Base-by-base conservation (phyloP, 2,113 vertebrate species). In the Pygoscelis antarcticus region DNA sequence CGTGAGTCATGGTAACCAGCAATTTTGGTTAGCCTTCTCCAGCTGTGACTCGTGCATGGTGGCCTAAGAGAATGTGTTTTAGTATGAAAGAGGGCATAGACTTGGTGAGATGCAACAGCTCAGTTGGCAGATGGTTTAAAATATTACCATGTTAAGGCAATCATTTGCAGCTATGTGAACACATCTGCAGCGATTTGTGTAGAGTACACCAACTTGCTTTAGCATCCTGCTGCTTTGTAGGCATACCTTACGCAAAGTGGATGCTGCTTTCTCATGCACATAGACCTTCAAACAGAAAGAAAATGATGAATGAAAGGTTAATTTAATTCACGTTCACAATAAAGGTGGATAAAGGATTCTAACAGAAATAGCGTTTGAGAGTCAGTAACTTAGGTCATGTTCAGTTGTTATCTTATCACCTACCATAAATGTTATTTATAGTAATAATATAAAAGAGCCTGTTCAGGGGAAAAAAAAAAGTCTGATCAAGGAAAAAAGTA, bases 301-400 rank as follows among this genome's bases (percentile, higher is more conserved):
- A 89, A 82, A 40, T 7, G 36, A 32, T 21, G 16, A 82, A 4
- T n/a, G 61, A 54, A 40, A 65, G 21, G 13, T 64, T 23, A 65
- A 8, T 40, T 83, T 46, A 54, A 47, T 80, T 91, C 5, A 5
- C 0, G 0, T 32, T 79, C n/a, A 25, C 17, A 22, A 0, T 26
- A 23, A n/a, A 57, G 64, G 32, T 40, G 10, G 46, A 36, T 76
- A 9, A 74, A 66, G 60, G 54, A 27, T 87, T 74, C 44, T 57
- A 18, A 42, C 16, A 69, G 38, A 44, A 80, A 2, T 3, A 18
- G 32, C 15, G 15, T 40, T 88, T 83, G 62, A 49, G 83, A 40
- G 34, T 27, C 14, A 26, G 40, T 52, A 47, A 44, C 36, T 68
- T 51, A 17, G 6, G n/a, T 38, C 8, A 1, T 27, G 27, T 60